Evolutionary conservation across 2,113 vertebrate species (phyloP).

Genomic region (Leuciscus idus): DNA sequence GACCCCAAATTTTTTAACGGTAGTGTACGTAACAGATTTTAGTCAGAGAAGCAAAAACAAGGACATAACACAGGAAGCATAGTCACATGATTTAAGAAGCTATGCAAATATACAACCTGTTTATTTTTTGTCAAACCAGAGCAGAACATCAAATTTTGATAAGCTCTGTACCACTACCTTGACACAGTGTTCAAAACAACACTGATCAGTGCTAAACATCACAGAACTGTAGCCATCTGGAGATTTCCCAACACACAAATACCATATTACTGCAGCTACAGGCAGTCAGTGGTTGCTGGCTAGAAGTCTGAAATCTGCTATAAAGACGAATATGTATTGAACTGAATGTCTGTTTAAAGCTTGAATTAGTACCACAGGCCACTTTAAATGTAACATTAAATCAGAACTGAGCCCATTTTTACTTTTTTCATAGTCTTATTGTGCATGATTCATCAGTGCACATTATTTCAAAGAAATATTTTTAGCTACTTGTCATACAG

Average conservation of each 20-base stretch:
- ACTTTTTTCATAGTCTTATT: not conserved
- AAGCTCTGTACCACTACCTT: not conserved
- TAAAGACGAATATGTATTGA: not conserved
- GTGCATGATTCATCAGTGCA: not conserved
- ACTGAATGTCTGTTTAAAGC: not conserved
- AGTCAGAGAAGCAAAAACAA: constrained; percentile 5
- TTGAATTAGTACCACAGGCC: not conserved
- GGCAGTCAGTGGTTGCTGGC: not conserved
- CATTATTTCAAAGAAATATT: not conserved
- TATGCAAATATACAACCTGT: not conserved
- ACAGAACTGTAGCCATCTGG: constrained; percentile 7
- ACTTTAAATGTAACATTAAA: not conserved
- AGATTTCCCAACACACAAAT: not conserved
- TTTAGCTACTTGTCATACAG: not conserved
- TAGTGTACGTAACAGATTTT: not conserved
- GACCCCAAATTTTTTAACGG: not conserved
- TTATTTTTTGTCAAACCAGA: not conserved
- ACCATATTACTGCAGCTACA: not conserved
- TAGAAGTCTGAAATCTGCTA: too few species aligned
- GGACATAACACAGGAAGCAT: not conserved
- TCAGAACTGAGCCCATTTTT: not conserved
- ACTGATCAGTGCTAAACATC: not conserved
- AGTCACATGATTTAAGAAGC: not conserved
- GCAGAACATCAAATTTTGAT: not conserved
- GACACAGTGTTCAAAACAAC: not conserved